Conservation (phyloP, 1,140 invertebrate species). For the Eriosoma lanigerum region DNA sequence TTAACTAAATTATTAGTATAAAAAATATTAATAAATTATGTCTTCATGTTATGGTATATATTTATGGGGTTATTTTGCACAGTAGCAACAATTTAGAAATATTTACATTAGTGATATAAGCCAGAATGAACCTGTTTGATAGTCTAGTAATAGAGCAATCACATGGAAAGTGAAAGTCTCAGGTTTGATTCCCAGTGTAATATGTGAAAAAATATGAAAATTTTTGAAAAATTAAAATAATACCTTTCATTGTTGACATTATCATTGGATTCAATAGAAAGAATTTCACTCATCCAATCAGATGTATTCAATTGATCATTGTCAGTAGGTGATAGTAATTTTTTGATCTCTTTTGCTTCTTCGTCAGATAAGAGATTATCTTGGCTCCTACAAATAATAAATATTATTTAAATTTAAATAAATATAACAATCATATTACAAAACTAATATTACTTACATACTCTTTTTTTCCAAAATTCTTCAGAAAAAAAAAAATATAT, state of each 20-base stretch:
- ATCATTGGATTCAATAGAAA: constrained; percentile 30
- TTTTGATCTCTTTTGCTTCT: constrained; percentile 80
- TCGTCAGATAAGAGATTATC: constrained; percentile 79
- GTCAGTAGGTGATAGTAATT: constrained; percentile 67
- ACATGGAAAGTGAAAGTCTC: no score
- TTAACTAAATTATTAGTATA: not conserved
- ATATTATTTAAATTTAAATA: constrained; percentile 23
- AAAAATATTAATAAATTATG: no score
- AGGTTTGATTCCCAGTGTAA: no score
- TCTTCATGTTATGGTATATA: no score
- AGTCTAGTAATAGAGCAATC: no score
- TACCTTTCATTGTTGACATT: constrained; percentile 35
- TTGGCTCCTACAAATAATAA: constrained; percentile 58
- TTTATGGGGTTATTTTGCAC: no score
- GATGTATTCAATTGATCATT: constrained; percentile 43
- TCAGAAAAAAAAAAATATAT: constrained; percentile 45
- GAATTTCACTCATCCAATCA: constrained; percentile 45
- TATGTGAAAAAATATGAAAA: no score
- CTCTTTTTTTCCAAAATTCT: constrained; percentile 51
- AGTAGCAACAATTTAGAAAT: no score
- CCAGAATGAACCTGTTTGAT: no score
- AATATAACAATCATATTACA: not conserved
- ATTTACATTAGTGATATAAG: no score
- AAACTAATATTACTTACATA: constrained; percentile 45
- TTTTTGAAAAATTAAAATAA: no score